Evolutionary conservation across 2,888 invertebrate species (phyloP).

Genomic region (Chaetogeoica ovagalla): DNA sequence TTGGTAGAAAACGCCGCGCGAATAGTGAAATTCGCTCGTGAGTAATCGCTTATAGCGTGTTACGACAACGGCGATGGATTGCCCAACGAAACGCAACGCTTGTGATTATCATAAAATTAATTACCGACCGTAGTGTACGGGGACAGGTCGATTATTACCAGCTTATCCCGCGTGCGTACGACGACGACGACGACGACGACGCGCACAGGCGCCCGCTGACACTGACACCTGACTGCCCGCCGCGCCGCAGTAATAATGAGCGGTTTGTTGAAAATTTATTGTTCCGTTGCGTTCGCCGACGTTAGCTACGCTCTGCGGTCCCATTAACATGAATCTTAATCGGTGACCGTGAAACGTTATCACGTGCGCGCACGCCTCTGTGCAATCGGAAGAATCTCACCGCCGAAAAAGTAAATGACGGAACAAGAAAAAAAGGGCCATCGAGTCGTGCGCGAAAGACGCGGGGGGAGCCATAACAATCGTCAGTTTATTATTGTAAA

Average conservation of each 20-base stretch:
- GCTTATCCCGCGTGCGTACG: neutral
- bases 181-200: neutral
- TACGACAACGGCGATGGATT: neutral
- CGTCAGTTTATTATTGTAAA: no score
- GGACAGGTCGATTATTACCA: constrained; percentile 22
- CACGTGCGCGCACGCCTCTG: neutral
- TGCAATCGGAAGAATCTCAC: no score
- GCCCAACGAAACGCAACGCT: neutral
- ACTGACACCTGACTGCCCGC: neutral
- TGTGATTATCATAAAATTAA: constrained; percentile 38
- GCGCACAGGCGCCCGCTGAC: neutral
- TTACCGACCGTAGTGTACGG: neutral
- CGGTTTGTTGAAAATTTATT: constrained; percentile 34
- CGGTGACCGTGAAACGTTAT: neutral
- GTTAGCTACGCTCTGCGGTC: neutral
- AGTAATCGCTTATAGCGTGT: no score
- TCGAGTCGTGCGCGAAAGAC: no score
- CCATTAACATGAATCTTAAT: constrained; percentile 22
- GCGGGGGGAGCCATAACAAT: no score
- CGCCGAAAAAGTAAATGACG: no score
- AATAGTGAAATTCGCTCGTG: no score
- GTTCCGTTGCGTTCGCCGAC: neutral
- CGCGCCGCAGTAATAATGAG: neutral
- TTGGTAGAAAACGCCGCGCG: no score
- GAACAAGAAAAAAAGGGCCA: no score